Conservation (phyloP, 2,113 vertebrate species). For the Paedocypris sp. region DNA sequence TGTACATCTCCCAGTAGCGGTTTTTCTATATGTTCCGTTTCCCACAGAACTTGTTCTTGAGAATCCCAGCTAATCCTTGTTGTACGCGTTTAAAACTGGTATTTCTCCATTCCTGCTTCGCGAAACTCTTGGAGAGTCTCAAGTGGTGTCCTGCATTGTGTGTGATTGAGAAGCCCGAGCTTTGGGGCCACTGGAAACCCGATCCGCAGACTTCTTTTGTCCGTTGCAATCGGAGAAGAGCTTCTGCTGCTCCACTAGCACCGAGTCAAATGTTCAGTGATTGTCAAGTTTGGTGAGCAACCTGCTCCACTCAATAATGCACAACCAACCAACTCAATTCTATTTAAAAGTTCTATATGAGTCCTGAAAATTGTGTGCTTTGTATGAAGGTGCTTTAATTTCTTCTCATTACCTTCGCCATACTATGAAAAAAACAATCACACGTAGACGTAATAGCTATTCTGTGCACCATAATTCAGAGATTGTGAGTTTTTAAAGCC, state of each 20-base stretch:
- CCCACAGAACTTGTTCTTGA: no score
- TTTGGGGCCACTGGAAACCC: not conserved
- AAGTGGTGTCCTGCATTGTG: not conserved
- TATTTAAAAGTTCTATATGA: no score
- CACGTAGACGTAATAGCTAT: no score
- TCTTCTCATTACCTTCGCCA: no score
- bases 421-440: no score
- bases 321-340: not conserved
- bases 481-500: no score
- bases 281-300: constrained; percentile 1
- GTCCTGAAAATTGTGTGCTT: no score
- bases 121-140: not conserved
- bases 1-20: no score
- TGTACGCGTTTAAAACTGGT: no score
- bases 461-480: no score
- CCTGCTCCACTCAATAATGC: not conserved
- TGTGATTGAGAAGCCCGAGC: not conserved
- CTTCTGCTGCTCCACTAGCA: not conserved
- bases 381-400: not conserved
- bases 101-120: not conserved
- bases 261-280: not conserved
- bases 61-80: no score
- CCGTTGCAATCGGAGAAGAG: not conserved
- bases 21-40: no score
- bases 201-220: not conserved